Evolutionary conservation across 2,113 vertebrate species (phyloP).

Genomic region (Melanostigma gelatinosum): DNA sequence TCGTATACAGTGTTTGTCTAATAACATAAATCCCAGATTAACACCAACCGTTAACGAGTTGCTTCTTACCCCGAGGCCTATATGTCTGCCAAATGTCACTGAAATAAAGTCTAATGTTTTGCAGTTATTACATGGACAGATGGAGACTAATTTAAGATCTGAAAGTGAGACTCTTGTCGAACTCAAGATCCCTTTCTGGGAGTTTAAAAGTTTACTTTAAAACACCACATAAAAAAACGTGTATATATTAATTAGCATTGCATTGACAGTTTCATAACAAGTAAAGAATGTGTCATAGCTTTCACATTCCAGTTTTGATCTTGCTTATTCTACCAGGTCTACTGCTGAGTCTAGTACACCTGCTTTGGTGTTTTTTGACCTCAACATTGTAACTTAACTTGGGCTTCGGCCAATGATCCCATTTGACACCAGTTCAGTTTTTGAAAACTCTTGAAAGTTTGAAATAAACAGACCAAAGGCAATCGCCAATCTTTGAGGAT

Average conservation of each 20-base stretch:
- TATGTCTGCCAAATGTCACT: conserved; percentile 18
- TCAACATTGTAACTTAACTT: not conserved
- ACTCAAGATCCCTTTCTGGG: not conserved
- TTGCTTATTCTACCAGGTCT: not conserved
- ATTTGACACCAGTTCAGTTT: not conserved
- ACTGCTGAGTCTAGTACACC: not conserved
- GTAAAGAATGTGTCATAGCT: not conserved
- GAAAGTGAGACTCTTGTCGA: not conserved
- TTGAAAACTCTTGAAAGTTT: not conserved
- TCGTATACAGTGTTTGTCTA: not conserved
- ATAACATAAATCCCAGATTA: conserved; percentile 21
- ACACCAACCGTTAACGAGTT: conserved; percentile 18
- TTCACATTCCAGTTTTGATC: not conserved
- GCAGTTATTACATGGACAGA: conserved; percentile 20
- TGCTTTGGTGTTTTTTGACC: not conserved
- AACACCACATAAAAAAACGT: not conserved
- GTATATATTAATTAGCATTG: not conserved
- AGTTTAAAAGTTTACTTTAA: conserved; percentile 4
- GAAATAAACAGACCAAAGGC: not conserved
- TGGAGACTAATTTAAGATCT: conserved; percentile 38
- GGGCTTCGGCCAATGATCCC: not conserved
- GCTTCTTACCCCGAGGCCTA: not conserved
- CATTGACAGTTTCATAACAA: not conserved
- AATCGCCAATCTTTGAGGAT: not conserved
- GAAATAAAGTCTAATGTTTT: conserved; percentile 14